Percentiles rank a stretch among this genome's conserved stretches.
Conservation (phyloP, 2,888 invertebrate species). For the Pseudanteris insignis region DNA sequence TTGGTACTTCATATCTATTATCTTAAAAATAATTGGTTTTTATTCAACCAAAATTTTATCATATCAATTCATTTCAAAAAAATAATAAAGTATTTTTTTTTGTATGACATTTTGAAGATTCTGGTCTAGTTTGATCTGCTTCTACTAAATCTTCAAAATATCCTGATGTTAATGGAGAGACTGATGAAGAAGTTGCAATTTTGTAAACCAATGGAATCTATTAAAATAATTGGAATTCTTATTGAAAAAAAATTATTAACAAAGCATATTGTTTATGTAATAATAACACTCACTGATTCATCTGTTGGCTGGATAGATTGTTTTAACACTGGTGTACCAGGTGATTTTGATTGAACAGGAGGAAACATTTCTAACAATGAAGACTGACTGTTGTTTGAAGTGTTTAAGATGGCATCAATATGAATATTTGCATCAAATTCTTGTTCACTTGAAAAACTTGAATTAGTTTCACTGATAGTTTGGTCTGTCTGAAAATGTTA, state of each 20-base stretch:
- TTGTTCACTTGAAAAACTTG: slow-evolving; percentile 58
- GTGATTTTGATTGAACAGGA: slow-evolving; percentile 8
- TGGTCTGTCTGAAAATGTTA: slow-evolving; percentile 51
- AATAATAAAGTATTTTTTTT: neutral
- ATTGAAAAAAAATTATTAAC: neutral
- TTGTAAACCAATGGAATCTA: no score
- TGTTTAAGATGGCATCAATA: slow-evolving; percentile 39
- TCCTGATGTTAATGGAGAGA: slow-evolving; percentile 51
- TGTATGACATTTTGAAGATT: slow-evolving; percentile 58
- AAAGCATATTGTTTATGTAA: neutral
- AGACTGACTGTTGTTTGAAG: slow-evolving; percentile 49
- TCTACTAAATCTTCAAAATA: slow-evolving; percentile 81
- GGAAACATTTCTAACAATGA: slow-evolving; percentile 43
- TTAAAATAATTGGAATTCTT: no score
- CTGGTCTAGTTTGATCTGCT: slow-evolving; percentile 78
- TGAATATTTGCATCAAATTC: slow-evolving; percentile 55
- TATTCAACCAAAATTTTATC: no score
- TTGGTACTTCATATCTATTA: no score
- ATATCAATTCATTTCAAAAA: no score
- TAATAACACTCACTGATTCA: neutral
- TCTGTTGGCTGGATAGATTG: neutral
- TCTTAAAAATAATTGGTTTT: no score
- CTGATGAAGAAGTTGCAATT: no score
- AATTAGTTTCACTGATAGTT: slow-evolving; percentile 55
- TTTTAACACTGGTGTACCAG: neutral